A percentile compares a stretch with the other conserved stretches of the same genome.
Conservation (phyloP, 30 jellyfish, hydroid and myxozoan species). For the Aurelia coerulea region DNA sequence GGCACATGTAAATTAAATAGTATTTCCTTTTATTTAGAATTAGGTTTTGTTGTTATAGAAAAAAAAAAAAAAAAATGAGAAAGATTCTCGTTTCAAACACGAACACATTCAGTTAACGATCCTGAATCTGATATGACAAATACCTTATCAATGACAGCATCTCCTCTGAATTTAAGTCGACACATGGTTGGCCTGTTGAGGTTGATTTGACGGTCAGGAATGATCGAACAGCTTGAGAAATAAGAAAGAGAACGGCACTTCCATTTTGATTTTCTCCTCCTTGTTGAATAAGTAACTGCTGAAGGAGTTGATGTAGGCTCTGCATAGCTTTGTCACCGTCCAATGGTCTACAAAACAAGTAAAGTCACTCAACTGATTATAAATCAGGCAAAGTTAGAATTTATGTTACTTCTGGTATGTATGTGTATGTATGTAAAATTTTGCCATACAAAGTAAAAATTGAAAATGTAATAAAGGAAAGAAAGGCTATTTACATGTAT, state of each 20-base stretch:
- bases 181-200: not conserved
- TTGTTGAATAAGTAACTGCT: not conserved
- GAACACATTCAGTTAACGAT: no score
- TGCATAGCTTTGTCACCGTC: not conserved
- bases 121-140: no score
- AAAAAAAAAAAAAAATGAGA: no score
- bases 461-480: no score
- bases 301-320: not conserved
- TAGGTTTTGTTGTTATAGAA: no score
- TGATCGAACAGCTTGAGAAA: conserved; percentile 48
- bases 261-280: not conserved
- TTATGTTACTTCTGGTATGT: no score
- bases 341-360: conserved; percentile 41
- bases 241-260: not conserved
- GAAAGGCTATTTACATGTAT: no score
- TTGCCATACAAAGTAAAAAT: no score
- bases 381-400: no score
- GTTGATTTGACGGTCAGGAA: conserved; percentile 5
- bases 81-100: not conserved
- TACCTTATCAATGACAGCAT: conserved; percentile 30
- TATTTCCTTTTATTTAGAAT: no score
- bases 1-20: no score
- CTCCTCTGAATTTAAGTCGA: not conserved
- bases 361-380: not conserved
- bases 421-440: no score